phyloP scores from a whole-genome alignment of 1,140 invertebrate species.

The Leptinotarsa lineolata region DNA sequence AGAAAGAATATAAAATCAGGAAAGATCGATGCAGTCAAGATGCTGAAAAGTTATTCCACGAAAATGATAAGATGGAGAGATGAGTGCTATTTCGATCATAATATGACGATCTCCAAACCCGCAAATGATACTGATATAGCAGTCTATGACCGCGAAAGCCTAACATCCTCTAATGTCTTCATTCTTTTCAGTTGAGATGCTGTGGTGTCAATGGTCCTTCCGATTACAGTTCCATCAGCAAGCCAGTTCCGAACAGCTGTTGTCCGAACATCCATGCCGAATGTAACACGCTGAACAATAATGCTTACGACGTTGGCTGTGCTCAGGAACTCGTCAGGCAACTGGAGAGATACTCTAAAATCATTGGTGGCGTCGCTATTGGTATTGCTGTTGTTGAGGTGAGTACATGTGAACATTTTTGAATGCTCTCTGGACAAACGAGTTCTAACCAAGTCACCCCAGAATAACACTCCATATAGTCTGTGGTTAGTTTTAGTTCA shows the following conservation, averaged over 20 bases:
- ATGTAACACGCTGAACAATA: constrained; percentile 23
- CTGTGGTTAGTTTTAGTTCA: no score
- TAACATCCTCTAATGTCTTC: no score
- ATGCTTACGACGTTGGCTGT: constrained; percentile 37
- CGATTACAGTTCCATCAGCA: constrained; percentile 44
- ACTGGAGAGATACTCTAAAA: constrained; percentile 60
- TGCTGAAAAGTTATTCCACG: no score
- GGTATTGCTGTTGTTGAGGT: constrained; percentile 72
- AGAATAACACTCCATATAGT: no score
- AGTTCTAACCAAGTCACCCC: no score
- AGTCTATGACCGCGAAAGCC: no score
- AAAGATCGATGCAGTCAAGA: neutral
- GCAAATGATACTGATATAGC: neutral
- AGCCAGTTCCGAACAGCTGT: constrained; percentile 38
- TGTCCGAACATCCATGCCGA: constrained; percentile 30
- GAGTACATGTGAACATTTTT: constrained; percentile 22
- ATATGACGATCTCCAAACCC: neutral
- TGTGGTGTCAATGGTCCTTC: constrained; percentile 64
- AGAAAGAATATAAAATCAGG: no score
- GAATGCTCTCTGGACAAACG: no score
- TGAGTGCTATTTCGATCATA: neutral
- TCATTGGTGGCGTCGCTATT: constrained; percentile 67
- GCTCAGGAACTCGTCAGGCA: constrained; percentile 51
- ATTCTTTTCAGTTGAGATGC: constrained; percentile 57
- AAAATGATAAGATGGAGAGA: no score